Evolutionary conservation across 2,797 vertebrate genomes (phyloP).

Genomic region (Crax fasciolata): DNA sequence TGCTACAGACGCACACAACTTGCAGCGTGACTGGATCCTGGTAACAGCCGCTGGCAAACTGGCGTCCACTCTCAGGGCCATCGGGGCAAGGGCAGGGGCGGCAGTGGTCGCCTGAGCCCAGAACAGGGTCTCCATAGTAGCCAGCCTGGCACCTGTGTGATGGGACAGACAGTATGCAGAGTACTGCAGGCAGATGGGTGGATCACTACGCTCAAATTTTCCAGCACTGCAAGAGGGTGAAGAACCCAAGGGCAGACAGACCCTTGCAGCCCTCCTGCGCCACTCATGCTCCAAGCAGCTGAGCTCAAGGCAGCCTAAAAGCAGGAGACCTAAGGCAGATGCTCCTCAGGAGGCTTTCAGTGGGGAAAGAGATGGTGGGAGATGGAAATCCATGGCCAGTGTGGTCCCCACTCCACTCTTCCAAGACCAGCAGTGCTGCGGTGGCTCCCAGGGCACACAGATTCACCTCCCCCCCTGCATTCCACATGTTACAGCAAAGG

Average conservation of each 20-base stretch:
- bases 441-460: neutral
- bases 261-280: neutral
- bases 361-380: neutral
- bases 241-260: neutral
- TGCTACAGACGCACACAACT: conserved; percentile 89
- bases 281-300: neutral
- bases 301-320: neutral
- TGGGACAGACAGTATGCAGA: neutral
- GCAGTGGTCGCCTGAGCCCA: conserved; percentile 96
- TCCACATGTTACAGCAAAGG: neutral
- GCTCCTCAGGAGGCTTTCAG: neutral
- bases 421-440: fast-evolving
- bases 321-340: neutral
- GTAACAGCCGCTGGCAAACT: conserved; percentile 93
- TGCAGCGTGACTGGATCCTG: conserved; percentile 85
- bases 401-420: neutral
- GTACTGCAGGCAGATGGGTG: neutral
- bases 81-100: conserved; percentile 95
- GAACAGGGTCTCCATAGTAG: conserved; percentile 92
- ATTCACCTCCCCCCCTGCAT: neutral
- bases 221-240: neutral
- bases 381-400: fast-evolving
- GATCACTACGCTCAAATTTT: neutral
- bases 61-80: conserved; percentile 90
- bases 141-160: conserved; percentile 89